A percentile compares a stretch with the other conserved stretches of the same genome.
Conservation (phyloP, 2,888 invertebrate species). For the Lepeophtheirus nordmannii region DNA sequence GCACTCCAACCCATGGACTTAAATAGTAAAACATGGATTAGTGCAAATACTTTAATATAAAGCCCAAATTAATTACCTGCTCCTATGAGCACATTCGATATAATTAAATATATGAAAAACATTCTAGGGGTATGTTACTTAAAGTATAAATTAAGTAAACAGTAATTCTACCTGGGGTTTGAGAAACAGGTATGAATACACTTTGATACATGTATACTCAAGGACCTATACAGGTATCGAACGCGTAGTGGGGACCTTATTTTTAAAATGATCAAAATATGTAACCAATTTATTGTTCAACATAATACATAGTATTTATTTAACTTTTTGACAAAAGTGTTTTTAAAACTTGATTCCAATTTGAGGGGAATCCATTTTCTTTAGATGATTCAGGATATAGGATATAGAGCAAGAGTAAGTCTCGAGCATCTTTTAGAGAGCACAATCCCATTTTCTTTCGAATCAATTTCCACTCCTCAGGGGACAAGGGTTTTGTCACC, state of each 20-base stretch:
- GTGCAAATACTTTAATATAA: too few species aligned
- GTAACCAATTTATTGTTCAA: not conserved
- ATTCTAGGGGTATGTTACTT: not conserved
- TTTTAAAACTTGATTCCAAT: not conserved
- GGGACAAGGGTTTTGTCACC: not conserved
- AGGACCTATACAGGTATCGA: too few species aligned
- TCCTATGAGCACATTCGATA: not conserved
- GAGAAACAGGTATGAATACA: too few species aligned
- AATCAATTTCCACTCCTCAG: not conserved
- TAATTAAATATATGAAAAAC: not conserved
- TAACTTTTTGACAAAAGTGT: not conserved
- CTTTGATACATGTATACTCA: too few species aligned
- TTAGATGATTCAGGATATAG: not conserved
- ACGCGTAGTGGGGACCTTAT: too few species aligned
- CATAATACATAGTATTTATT: not conserved
- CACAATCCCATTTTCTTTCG: not conserved
- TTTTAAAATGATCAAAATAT: not conserved
- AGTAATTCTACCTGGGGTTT: too few species aligned
- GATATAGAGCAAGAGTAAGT: not conserved
- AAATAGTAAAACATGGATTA: not conserved
- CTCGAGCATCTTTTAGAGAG: not conserved
- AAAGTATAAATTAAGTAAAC: too few species aligned
- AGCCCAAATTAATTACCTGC: not conserved
- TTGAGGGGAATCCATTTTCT: not conserved
- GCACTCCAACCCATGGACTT: constrained; percentile 56